These are phyloP conservation scores for Cynocephalus volans DNA, from an alignment of 2,113 vertebrate species.

Conservation along the genomic window DNA sequence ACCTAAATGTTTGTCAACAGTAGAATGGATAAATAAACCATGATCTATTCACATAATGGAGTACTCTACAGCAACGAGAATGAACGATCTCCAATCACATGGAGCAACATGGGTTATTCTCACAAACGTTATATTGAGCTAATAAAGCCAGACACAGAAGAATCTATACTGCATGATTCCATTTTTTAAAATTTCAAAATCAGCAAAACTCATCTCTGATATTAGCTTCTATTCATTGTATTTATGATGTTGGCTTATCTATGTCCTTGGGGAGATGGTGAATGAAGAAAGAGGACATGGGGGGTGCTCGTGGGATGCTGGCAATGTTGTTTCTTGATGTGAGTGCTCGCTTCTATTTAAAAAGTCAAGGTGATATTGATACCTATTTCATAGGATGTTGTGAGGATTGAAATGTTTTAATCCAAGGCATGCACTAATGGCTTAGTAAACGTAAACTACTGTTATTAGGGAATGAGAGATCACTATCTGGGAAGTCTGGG, in stretches of 20 bases:
- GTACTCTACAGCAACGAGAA: not conserved
- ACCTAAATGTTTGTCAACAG: not conserved
- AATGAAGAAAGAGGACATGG: not conserved
- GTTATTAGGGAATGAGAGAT: not conserved
- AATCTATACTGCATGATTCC: not conserved
- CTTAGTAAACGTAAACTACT: not conserved
- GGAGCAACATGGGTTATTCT: not conserved
- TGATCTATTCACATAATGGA: not conserved
- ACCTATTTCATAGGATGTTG: not conserved
- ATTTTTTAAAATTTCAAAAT: not conserved
- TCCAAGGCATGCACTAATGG: not conserved
- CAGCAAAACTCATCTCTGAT: not conserved
- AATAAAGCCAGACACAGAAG: not conserved
- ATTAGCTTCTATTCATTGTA: not conserved
- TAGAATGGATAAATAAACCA: not conserved
- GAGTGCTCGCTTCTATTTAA: not conserved
- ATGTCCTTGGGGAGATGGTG: not conserved
- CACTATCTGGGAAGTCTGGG: not conserved
- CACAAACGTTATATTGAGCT: not conserved
- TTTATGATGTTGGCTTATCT: not conserved
- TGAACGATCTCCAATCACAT: rapidly evolving
- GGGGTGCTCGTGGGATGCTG: too few species aligned
- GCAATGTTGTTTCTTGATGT: not conserved
- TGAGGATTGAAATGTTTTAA: not conserved
- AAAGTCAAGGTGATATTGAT: not conserved